Evolutionary conservation across 2,888 invertebrate genomes (phyloP), one percentile per base, ranked within the genome.

Genomic region (Pyrgus malvae): DNA sequence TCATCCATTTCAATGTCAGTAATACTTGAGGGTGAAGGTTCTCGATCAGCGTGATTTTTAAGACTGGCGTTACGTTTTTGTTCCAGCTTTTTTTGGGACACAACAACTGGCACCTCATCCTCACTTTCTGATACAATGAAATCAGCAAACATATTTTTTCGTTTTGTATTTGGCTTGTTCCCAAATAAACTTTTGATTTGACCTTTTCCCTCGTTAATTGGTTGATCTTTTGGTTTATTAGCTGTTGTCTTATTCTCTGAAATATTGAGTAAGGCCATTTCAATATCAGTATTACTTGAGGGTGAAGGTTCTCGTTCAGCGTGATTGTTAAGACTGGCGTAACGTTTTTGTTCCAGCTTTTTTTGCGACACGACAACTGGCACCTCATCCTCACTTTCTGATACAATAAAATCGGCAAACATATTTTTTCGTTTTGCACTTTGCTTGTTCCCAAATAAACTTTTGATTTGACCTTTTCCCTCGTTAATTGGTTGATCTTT

Each of bases 301-400:
- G 69, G 76, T 1, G 85, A 84, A 25, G 61, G 60, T 17, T 76
- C 72, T 40, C 73, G 65, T 14, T 55, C 23, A 3, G 60, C 65
- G 19, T 60, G 69, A 27, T 72, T 68, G 17, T n/a, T n/a, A n/a
- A n/a, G n/a, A n/a, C n/a, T 62, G 9, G 63, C 57, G 45, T 57
- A 57, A 7, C 63, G 59, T 41, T 63, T 64, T 17, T 64, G 64
- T 3, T 72, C 69, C 17, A 11, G 40, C 7, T 44, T 64, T 73
- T 16, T 82, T 54, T 70, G 68, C 56, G 84, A 83, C 21, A 65
- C 71, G 64, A 84, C 83, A 0, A 81, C 62, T 0, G 80, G 68
- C 16, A 80, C 73, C 61, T 87, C 89, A 37, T 83, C 82, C 51
- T 87, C 88, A 72, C 81, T 85, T 27, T 88, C 88, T 5, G 85